Conservation (phyloP, 2,888 invertebrate genomes). For the Odontocerum albicorne region DNA sequence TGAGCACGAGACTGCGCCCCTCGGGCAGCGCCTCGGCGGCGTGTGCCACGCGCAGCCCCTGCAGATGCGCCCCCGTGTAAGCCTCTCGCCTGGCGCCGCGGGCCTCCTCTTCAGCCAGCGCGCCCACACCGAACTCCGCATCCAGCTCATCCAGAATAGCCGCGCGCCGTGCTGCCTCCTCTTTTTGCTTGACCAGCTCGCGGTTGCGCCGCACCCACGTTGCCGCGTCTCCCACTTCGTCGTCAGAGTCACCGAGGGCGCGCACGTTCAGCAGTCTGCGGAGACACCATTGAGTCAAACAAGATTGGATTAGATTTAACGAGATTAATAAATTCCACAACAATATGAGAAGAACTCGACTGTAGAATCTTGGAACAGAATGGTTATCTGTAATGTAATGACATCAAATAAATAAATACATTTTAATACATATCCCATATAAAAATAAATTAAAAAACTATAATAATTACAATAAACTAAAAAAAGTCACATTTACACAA, state of each 20-base stretch:
- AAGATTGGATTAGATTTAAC: too few relatives aligned
- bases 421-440: too few relatives aligned
- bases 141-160: conserved; percentile 94
- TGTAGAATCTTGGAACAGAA: too few relatives aligned
- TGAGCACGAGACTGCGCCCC: conserved; percentile 84
- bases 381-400: too few relatives aligned
- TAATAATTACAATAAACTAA: too few relatives aligned
- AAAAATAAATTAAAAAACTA: too few relatives aligned
- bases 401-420: too few relatives aligned
- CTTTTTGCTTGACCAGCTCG: conserved; percentile 74
- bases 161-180: conserved; percentile 84
- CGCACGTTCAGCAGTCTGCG: conserved; percentile 47
- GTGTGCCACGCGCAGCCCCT: conserved; percentile 87
- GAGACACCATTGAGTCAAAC: too few relatives aligned
- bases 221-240: conserved; percentile 70
- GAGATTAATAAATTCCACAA: too few relatives aligned
- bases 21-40: conserved; percentile 69
- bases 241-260: conserved; percentile 68
- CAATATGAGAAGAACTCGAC: too few relatives aligned
- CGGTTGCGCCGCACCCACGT: conserved; percentile 86
- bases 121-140: conserved; percentile 87
- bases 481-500: too few relatives aligned
- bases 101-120: conserved; percentile 79
- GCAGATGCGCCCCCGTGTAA: conserved; percentile 72
- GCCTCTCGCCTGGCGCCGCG: conserved; percentile 57